Conservation (phyloP, 2,797 vertebrate species). For the Petrocephalus schoutedeni region DNA sequence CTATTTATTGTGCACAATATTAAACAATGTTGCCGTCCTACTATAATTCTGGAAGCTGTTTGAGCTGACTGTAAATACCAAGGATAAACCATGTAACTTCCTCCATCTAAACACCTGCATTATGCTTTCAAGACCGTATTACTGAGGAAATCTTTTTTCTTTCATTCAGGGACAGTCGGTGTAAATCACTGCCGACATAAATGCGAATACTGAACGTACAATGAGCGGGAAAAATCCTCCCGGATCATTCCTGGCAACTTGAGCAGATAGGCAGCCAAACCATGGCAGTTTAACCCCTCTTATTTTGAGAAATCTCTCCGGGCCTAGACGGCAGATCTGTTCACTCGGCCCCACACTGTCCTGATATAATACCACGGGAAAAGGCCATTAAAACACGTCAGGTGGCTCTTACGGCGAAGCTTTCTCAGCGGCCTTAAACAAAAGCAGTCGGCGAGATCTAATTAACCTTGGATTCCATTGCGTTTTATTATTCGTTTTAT, state of each 20-base stretch:
- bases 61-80: not conserved
- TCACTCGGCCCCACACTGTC: not conserved
- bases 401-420: not conserved
- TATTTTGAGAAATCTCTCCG: not conserved
- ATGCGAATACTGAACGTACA: not conserved
- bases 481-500: slow-evolving; percentile 28
- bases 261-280: not conserved
- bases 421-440: slow-evolving; percentile 11
- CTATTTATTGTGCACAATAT: not conserved
- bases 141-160: not conserved
- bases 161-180: not conserved
- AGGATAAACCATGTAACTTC: not conserved
- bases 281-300: not conserved
- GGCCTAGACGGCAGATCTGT: not conserved
- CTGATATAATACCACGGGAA: not conserved
- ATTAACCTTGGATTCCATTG: slow-evolving; percentile 28
- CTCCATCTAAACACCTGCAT: not conserved
- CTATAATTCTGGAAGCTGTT: not conserved
- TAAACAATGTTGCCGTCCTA: not conserved
- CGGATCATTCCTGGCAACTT: not conserved
- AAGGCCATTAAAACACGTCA: not conserved
- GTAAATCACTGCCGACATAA: not conserved
- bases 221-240: not conserved
- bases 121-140: not conserved
- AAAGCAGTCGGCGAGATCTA: slow-evolving; percentile 19